Evolutionary conservation across 2,888 invertebrate genomes (phyloP).

Genomic region (Rotaria socialis): DNA sequence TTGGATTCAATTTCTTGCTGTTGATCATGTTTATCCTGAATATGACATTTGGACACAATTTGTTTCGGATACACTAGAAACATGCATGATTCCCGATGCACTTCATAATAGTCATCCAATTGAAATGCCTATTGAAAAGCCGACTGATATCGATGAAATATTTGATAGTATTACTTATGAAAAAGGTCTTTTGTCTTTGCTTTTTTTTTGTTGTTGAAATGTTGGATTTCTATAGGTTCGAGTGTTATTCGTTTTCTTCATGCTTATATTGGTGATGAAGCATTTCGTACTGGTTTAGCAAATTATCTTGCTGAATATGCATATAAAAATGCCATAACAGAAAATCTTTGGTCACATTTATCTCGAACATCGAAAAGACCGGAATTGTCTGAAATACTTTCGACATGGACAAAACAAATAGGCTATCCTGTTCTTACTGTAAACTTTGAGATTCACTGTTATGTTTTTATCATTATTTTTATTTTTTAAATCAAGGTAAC

Average conservation of each 20-base stretch:
- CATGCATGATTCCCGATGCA: slow-evolving; percentile 72
- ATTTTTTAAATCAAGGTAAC: neutral
- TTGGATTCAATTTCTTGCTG: slow-evolving; percentile 89
- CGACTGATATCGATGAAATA: slow-evolving; percentile 90
- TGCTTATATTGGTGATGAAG: slow-evolving; percentile 82
- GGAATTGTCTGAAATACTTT: slow-evolving; percentile 72
- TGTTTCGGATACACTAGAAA: slow-evolving; percentile 75
- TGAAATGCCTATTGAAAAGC: slow-evolving; percentile 72
- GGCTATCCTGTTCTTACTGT: slow-evolving; percentile 37
- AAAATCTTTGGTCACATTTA: slow-evolving; percentile 84
- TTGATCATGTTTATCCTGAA: slow-evolving; percentile 84
- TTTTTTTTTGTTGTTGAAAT: neutral
- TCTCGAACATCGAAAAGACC: slow-evolving; percentile 77
- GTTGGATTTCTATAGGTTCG: slow-evolving; percentile 80
- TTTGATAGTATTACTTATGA: slow-evolving; percentile 70
- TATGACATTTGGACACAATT: slow-evolving; percentile 96
- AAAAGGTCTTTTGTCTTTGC: neutral
- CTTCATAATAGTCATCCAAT: slow-evolving; percentile 89
- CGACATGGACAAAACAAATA: slow-evolving; percentile 41
- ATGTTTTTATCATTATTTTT: neutral
- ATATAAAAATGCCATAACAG: slow-evolving; percentile 84
- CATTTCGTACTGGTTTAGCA: slow-evolving; percentile 86
- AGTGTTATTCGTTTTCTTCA: slow-evolving; percentile 90
- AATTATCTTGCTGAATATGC: slow-evolving; percentile 77
- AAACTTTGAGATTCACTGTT: neutral